These are phyloP conservation scores for Theocolax elegans DNA, from an alignment of 1,140 invertebrate genomes.

Conservation along the genomic window DNA sequence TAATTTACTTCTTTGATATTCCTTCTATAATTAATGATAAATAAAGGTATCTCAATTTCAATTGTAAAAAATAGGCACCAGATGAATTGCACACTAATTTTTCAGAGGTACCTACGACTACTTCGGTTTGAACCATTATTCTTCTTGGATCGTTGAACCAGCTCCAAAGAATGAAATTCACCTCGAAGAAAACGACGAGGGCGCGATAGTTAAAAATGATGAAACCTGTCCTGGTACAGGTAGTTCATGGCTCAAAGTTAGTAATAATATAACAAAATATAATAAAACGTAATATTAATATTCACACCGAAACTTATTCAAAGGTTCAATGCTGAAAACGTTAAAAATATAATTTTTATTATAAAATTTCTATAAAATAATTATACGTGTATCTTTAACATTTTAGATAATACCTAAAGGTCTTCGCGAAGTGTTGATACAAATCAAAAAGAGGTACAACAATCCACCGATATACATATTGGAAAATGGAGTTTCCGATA, in stretches of 20 bases:
- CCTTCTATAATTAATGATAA: no score
- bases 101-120: slow-evolving; percentile 67
- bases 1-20: slow-evolving; percentile 9
- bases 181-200: slow-evolving; percentile 51
- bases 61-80: no score
- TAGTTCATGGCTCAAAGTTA: neutral
- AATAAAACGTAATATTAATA: neutral
- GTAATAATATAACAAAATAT: neutral
- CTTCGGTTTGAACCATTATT: slow-evolving; percentile 72
- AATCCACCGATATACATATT: slow-evolving; percentile 75
- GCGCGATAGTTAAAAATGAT: slow-evolving; percentile 44
- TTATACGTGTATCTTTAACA: no score
- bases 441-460: slow-evolving; percentile 72
- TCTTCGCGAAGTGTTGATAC: slow-evolving; percentile 70
- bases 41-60: no score
- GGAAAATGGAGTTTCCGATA: slow-evolving; percentile 73
- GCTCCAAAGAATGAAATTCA: slow-evolving; percentile 47
- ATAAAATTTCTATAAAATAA: no score
- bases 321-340: no score
- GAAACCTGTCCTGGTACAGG: slow-evolving; percentile 51
- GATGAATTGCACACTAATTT: no score
- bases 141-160: slow-evolving; percentile 54
- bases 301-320: no score
- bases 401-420: slow-evolving; percentile 68
- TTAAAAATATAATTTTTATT: no score